These are phyloP conservation scores for Lithosia quadra DNA, from an alignment of 2,888 invertebrate genomes.

Conservation along the genomic window DNA sequence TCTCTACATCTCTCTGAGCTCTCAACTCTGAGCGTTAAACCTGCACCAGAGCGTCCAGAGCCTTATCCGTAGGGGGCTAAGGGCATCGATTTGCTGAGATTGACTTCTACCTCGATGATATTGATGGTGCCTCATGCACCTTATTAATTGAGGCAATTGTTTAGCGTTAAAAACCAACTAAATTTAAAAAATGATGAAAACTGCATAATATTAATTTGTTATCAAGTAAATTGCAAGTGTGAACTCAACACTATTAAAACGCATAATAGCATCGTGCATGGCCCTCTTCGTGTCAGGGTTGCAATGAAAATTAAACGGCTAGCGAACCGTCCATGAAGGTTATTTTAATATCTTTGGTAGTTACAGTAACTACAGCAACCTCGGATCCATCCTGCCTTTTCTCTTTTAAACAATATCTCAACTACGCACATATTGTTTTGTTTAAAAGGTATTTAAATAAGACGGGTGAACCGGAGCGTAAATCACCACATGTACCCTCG, in stretches of 20 bases:
- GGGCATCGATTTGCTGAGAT: too few relatives aligned
- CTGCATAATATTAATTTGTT: not conserved
- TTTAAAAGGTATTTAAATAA: too few relatives aligned
- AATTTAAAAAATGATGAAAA: not conserved
- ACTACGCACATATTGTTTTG: too few relatives aligned
- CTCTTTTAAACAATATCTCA: constrained; percentile 22
- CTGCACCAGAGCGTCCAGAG: too few relatives aligned
- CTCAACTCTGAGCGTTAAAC: too few relatives aligned
- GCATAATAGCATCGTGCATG: not conserved
- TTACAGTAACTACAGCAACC: constrained; percentile 49
- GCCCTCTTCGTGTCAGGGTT: constrained; percentile 44
- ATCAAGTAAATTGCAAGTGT: not conserved
- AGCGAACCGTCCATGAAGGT: constrained; percentile 42
- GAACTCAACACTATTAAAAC: constrained; percentile 1
- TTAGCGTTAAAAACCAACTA: not conserved
- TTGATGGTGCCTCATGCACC: too few relatives aligned
- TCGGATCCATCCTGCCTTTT: constrained; percentile 58
- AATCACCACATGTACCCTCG: too few relatives aligned
- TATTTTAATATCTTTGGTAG: constrained; percentile 27
- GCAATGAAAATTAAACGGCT: constrained; percentile 40
- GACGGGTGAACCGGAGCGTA: too few relatives aligned
- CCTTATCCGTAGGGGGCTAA: too few relatives aligned
- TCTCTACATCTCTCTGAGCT: too few relatives aligned
- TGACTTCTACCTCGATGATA: too few relatives aligned
- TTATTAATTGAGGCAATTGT: too few relatives aligned